Base-by-base conservation (phyloP, 2,113 vertebrate genomes). In the Castor canadensis region DNA sequence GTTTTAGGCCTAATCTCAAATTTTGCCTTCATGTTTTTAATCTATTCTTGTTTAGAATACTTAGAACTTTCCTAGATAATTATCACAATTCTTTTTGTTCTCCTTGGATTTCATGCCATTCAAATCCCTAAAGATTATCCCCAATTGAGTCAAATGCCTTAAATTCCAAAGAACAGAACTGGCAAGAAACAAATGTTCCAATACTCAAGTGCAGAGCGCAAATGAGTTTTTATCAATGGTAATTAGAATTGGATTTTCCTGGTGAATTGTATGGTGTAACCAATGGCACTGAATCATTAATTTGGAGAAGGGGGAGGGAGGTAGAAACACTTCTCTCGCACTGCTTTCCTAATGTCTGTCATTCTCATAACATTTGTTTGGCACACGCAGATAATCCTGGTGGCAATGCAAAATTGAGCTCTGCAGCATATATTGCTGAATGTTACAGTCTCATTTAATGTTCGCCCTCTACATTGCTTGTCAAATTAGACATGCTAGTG, bases 401-500 rank as follows among this genome's bases (percentile, higher is more conserved):
- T 94, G 69, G 81, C 64, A 19, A n/a, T 69, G 43, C 43, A 73
- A 38, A 87, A 91, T 67, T 93, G 28, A 94, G 66, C 60, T 96
- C 54, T 54, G 62, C 58, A 89, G 60, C 67, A 32, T 73, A 47
- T 80, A 92, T 67, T 91, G 84, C 80, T 85, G 94, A 97, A 88
- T 91, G 81, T 87, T 95, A 83, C 82, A 97, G 47, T n/a, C 95
- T 95, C 94, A 20, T 47, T 98, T 97, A 96, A 91, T 87, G 13
- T 97, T 87, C 77, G 67, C 95, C 94, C 93, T 94, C 90, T 92
- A 96, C 20, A 16, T 94, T 95, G 95, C 85, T 94, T 97, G 93
- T 95, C 97, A 96, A 95, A 97, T 98, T 97, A 97, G 87, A 96
- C 79, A 95, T 82, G 96, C 60, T 96, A 71, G 52, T 77, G 96